Base-by-base conservation (phyloP, 2,797 vertebrate species). In the Salmo trutta region DNA sequence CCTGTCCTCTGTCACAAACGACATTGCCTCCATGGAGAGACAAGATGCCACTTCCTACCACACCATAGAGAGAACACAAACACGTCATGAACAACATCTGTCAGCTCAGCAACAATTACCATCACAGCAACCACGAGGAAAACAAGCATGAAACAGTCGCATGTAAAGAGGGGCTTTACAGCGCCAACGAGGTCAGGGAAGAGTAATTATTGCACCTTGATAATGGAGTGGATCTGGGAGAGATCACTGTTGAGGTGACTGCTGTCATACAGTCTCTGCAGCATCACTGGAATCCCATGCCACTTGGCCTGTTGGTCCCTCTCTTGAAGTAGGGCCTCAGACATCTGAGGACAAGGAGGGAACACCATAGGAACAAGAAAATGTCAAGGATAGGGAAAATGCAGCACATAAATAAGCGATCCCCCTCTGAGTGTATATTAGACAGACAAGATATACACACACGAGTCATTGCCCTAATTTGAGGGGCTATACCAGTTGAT, bases 11-110 rank as follows among this genome's bases (percentile, higher is more conserved):
- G 98, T 98, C 75, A 99, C 97, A 92, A 97, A 99, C 71, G 96
- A 95, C 97, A 99, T 98, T 79, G 98, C 98, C 91, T 99, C 98
- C 97, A 98, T 96, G 2, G 98, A 99, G 51, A 99, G 96, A 56
- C 98, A 94, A 24, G 98, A 97, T 82, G 97, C 97, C 89, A 99
- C 95, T 79, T 98, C 96, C 98, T 99, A 86, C 68, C 73, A 54
- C 79, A 68, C 75, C 62, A 51, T 65, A 65, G 8, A 27, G 52
- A 81, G 56, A 72, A 24, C n/a, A 24, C 21, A 24, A 24, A 47
- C 41, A 14, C 41, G 2, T 64, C 10, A 10, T n/a, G 29, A 51
- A 5, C 21, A 21, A 10, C 10, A 64, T 3, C 59, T 41, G 4
- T 62, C 8, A 24, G 24, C 1, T 17, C 3, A 29, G 2, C 14